Evolutionary conservation across 2,888 invertebrate genomes (phyloP), one percentile per base, ranked within the genome.

Genomic region (Chalcosyrphus nemorum): DNA sequence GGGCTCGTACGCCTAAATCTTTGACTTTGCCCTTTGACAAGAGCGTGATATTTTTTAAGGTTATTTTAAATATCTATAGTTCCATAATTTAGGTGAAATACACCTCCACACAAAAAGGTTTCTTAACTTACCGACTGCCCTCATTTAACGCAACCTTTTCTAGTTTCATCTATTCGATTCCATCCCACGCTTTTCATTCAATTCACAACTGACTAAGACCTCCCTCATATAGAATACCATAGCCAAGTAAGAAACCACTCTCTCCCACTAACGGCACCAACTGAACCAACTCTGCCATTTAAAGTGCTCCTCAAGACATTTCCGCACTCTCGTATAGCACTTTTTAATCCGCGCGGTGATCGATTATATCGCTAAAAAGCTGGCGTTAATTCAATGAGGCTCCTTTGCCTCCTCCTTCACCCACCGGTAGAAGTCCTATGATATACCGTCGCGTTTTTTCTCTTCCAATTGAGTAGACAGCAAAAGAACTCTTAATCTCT

Each of bases 401-500:
- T 43, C 52, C 54, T 43, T 65, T 15, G 75, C 43, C 38, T 38
- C 32, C 27, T 57, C 27, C 45, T 27, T 17, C 45, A 11, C 11
- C 6, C 15, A 7, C 11, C 21, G 6, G 13, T n/a, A 1, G 17
- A 68, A 56, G 2, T 6, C 15, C 19, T 29, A 43, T 43, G 19
- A 68, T 43, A 68, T 17, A 19, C 61, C 52, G 52, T 63, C 63
- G 17, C 35, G 47, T 50, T 76, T 50, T 76, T 63, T 45, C 24
- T 65, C 24, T 70, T 70, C 47, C 72, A 63, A 43, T 57, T 43
- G 56, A 57, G 29, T 38, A 65, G 56, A 80, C 68, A 80, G 66
- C 66, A 61, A 76, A 57, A 65, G 54, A 77, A 71, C 77, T 71
- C 81, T 77, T 70, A 77, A 81, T 81, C 81, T 77, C 72, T 61